phyloP scores from a whole-genome alignment of 2,888 invertebrate species.

The Tachina lurida region DNA sequence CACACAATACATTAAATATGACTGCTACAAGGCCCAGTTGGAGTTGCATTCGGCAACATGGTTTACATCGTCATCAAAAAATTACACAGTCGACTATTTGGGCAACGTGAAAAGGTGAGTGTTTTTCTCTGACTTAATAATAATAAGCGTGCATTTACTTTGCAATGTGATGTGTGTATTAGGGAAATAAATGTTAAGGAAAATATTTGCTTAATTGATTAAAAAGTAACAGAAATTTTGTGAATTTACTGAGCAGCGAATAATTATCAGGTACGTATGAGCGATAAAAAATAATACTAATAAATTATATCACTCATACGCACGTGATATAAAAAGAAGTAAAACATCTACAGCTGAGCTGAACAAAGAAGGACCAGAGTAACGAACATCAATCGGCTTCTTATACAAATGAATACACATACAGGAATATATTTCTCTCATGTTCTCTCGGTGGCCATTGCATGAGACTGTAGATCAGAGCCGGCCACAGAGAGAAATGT shows the following conservation, averaged over 20 bases:
- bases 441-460: too few relatives aligned
- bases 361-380: too few relatives aligned
- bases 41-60: conserved; percentile 94
- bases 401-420: too few relatives aligned
- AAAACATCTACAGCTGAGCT: background rate
- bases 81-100: conserved; percentile 91
- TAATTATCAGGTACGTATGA: too few relatives aligned
- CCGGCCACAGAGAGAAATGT: too few relatives aligned
- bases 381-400: too few relatives aligned
- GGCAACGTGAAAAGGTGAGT: conserved; percentile 91
- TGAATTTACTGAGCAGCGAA: background rate
- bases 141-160: background rate
- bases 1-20: conserved; percentile 94
- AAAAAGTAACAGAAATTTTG: background rate
- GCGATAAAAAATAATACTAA: background rate
- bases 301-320: background rate
- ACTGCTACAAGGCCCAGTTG: conserved; percentile 93
- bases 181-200: too few relatives aligned
- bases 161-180: background rate
- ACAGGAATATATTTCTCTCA: too few relatives aligned
- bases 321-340: background rate
- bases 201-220: background rate
- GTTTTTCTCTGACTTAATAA: conserved; percentile 17
- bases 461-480: too few relatives aligned
- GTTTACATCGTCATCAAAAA: conserved; percentile 91